phyloP scores from a whole-genome alignment of 2,888 invertebrate species.

The Chironomus riparius region DNA sequence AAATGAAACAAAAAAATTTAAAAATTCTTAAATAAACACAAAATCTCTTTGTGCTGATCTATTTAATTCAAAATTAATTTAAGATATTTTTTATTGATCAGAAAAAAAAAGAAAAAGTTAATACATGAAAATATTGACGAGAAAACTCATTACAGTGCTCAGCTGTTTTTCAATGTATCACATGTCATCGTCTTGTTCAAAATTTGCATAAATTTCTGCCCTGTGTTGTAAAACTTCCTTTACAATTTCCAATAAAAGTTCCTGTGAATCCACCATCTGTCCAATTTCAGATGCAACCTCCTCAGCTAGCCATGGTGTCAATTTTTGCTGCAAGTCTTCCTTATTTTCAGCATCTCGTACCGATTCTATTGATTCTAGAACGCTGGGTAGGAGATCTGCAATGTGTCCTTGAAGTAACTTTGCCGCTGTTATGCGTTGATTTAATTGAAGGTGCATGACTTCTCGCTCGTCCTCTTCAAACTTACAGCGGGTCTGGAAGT shows the following conservation, averaged over 20 bases:
- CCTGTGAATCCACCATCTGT: slow-evolving; percentile 68
- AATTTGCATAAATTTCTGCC: slow-evolving; percentile 42
- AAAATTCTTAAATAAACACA: too few species aligned
- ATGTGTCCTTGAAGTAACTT: slow-evolving; percentile 79
- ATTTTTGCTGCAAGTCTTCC: slow-evolving; percentile 58
- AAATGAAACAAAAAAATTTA: too few species aligned
- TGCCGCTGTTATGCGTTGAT: slow-evolving; percentile 71
- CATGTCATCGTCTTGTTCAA: slow-evolving; percentile 6
- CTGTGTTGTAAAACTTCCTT: slow-evolving; percentile 68
- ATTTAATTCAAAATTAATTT: too few species aligned
- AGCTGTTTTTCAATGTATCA: slow-evolving; percentile 23
- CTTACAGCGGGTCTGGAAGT: slow-evolving; percentile 54
- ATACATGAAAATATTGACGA: slow-evolving; percentile 26
- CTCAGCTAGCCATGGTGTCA: slow-evolving; percentile 70
- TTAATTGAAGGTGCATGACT: slow-evolving; percentile 60
- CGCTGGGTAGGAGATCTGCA: slow-evolving; percentile 74
- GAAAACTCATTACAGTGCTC: slow-evolving; percentile 4
- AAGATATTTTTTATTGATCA: too few species aligned
- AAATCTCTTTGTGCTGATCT: too few species aligned
- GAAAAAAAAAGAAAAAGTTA: background rate
- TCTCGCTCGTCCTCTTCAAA: slow-evolving; percentile 59
- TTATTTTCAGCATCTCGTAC: slow-evolving; percentile 39
- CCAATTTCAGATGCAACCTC: slow-evolving; percentile 75
- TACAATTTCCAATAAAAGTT: slow-evolving; percentile 71
- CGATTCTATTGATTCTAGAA: slow-evolving; percentile 62